Evolutionary conservation across 2,888 invertebrate genomes (phyloP), one percentile per base, ranked within the genome.

Genomic region (Labia minor): DNA sequence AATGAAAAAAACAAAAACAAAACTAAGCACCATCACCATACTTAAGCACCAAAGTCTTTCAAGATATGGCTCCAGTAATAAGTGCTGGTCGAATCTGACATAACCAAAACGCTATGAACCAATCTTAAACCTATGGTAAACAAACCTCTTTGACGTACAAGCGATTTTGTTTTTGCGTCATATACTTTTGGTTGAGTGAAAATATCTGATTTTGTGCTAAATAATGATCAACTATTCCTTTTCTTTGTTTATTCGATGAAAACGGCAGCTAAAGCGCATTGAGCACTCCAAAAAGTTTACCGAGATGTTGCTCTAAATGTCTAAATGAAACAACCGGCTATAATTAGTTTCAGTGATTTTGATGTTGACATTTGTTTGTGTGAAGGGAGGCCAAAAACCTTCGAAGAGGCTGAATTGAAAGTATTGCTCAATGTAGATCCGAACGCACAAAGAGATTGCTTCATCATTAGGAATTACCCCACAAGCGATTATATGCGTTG

Each of bases 331-430:
- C 49, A 49, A 49, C 49, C 6, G 3, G 49, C 49, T 14, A 66
- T 62, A 67, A 70, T 33, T 71, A 67, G 69, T 71, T 71, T 61
- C 70, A 68, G 67, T 66, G 70, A 65, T 71, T 71, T 68, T 68
- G 68, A 49, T 49, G 67, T 49, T 66, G 65, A 66, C 62, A 67
- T 70, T 14, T 33, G 68, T 67, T 21, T 63, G 49, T 67, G 69
- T 69, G 68, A 65, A 69, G 66, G 67, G 67, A 67, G 68, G 62
- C 65, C 67, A 69, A 70, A 70, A 70, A 67, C 65, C 65, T 69
- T 67, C 37, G 63, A 70, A 70, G 65, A 70, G 62, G 67, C 62
- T 66, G 68, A 70, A 68, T 65, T 70, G 67, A 64, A 67, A 68
- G 66, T 63, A 68, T 49, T 49, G 16, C 8, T 49, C 49, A 14